Evolutionary conservation across 2,888 invertebrate species (phyloP).

Genomic region (Germaria angustata): DNA sequence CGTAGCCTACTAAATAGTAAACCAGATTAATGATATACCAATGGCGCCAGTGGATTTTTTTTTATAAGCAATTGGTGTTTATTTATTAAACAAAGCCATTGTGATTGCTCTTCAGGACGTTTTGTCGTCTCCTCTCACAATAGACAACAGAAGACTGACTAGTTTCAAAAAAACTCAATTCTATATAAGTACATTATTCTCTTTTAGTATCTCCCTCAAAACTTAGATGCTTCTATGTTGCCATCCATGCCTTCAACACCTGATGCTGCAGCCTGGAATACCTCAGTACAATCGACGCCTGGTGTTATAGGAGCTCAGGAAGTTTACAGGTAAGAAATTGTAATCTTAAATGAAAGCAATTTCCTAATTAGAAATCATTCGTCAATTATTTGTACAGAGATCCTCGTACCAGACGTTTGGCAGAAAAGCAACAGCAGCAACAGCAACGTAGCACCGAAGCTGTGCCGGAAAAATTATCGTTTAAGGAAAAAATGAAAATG

Average conservation of each 20-base stretch:
- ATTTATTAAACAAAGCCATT: too few species aligned
- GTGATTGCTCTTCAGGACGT: too few species aligned
- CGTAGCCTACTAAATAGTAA: too few species aligned
- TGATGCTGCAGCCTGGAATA: slow-evolving; percentile 80
- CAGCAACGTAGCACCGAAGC: slow-evolving; percentile 78
- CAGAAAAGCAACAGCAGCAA: slow-evolving; percentile 89
- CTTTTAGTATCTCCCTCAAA: slow-evolving; percentile 77
- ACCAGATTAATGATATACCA: too few species aligned
- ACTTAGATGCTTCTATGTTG: slow-evolving; percentile 89
- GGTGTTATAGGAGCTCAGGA: slow-evolving; percentile 99
- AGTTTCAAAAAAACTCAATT: too few species aligned
- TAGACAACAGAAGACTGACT: too few species aligned
- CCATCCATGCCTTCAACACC: slow-evolving; percentile 87
- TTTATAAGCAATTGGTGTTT: too few species aligned
- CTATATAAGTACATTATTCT: neutral
- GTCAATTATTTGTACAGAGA: slow-evolving; percentile 83
- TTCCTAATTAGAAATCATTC: neutral
- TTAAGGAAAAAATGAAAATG: slow-evolving; percentile 99
- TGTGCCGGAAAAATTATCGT: slow-evolving; percentile 95
- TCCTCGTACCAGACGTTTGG: slow-evolving; percentile 92
- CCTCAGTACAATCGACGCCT: slow-evolving; percentile 86
- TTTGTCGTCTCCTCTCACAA: too few species aligned
- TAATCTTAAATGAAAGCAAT: neutral
- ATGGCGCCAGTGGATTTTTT: too few species aligned
- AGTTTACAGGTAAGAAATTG: slow-evolving; percentile 88